Evolutionary conservation across 2,113 vertebrate species (phyloP), one percentile per base, ranked within the genome.

Genomic region (Neoarius graeffei): DNA sequence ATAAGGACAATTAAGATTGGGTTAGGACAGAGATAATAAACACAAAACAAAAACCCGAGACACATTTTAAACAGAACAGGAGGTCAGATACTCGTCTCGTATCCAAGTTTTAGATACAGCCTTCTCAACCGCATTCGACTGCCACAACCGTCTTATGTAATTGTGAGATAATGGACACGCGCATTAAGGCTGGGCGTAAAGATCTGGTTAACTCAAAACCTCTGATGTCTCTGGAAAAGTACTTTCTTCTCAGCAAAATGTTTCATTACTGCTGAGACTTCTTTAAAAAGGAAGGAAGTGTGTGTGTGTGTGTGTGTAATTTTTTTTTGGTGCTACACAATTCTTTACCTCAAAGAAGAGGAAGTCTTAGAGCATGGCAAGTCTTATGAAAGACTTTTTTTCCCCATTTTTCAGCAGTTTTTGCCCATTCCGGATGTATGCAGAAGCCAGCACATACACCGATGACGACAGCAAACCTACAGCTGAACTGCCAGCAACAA

Each of bases 271-370:
- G 1, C 30, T 57, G 7, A 67, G 50, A 81, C 5, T 5, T 67
- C 19, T 69, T 69, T 2, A 42, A 81, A 81, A 67, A 50, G 48
- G 85, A 86, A 86, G n/a, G n/a, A n/a, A n/a, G n/a, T n/a, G n/a
- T n/a, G n/a, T n/a, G n/a, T 42, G 27, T 42, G 42, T 42, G n/a
- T 19, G 48, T 11, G 13, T 77, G 84, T 64, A 48, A 42, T 42
- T 42, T 20, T n/a, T 23, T 85, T 11, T 42, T 7, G 60, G 35
- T 86, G 76, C 62, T 14, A 69, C 62, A 81, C 27, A 42, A 20
- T 67, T 7, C 25, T 67, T 54, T 77, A 52, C 25, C 17, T 35
- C 11, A 4, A 59, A 81, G 19, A 86, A 86, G 73, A 86, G 76
- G 85, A 81, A 86, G 76, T 81, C 64, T 25, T 0, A 23, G 1